Evolutionary conservation across 2,888 invertebrate species (phyloP), one percentile per base, ranked within the genome.

Genomic region (Palloptera scutellata): DNA sequence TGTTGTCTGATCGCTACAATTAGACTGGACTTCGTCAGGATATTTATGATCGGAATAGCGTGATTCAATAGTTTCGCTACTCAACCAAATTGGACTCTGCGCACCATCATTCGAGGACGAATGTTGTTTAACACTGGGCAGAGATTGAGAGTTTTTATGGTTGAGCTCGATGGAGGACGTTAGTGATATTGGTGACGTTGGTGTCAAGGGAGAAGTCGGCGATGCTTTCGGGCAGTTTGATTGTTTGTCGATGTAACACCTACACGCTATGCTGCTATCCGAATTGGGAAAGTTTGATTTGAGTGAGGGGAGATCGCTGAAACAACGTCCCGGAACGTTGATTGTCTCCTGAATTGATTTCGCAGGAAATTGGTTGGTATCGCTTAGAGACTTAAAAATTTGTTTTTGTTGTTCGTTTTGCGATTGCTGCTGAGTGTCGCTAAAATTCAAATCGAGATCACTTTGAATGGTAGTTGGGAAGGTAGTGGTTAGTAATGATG

Each of bases 1-100:
- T 3, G 75, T 74, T 0, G 76, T 76, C 64, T 77, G 76, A 69
- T 77, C 77, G 59, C 78, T 78, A 69, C 76, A 77, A 68, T 74
- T 75, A 62, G 79, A 73, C 64, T 76, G 75, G 41, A 71, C 67
- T 59, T 79, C 78, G 63, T 77, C 76, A 55, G 74, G 70, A 61
- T 72, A 69, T 19, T 75, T 72, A n/a, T 66, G 67, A 19, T 71
- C 71, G 8, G 70, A 69, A 13, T 45, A 19, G 53, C 58, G 70
- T 61, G 74, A 74, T 64, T 65, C 72, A 17, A 77, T 70, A 4
- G 74, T 73, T 41, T 77, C 76, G 17, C 63, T 71, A 58, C 76
- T 76, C 55, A 75, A 52, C 75, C 75, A 76, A n/a, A 72, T 58
- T 1, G 72, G 73, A 19, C 72, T 73, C 19, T 66, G 66, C 17